Evolutionary conservation across 2,113 vertebrate genomes (phyloP), one percentile per base, ranked within the genome.

Genomic region (Arothron firmamentum): DNA sequence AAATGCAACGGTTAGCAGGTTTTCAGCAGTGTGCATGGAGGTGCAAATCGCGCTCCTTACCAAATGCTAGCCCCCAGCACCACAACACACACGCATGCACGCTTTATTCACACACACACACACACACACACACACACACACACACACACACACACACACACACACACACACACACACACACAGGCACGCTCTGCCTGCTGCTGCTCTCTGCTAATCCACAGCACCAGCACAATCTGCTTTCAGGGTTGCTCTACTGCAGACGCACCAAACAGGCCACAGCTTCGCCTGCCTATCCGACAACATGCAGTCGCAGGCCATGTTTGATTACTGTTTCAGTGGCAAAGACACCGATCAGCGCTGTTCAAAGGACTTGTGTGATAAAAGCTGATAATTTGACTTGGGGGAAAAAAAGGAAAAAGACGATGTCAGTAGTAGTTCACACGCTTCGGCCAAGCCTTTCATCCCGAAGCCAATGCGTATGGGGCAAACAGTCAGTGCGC

Each of bases 1-100:
- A 87, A 89, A 86, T 86, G 88, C 85, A 85, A 76, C 68, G 77
- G 80, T 88, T 88, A 84, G 88, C 86, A 86, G 86, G 79, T 85
- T 88, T 86, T 86, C 85, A 81, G 79, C 83, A 70, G 80, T 52
- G 31, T 71, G 77, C 68, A 75, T 61, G 60, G 80, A 87, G 80
- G 84, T 82, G 85, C 47, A 67, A 87, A 87, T 87, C 80, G 84
- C 84, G 72, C 80, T 71, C 75, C 68, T 78, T 74, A 67, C 78
- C 79, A 81, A 76, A 79, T 67, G 65, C 73, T 87, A 56, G 80
- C 80, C 79, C 83, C 64, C 69, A 84, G 83, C 74, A 19, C 67
- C 65, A 74, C 34, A 38, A 79, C 73, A 75, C 72, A 78, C 75
- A 66, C 31, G 59, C 70, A 72, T 65, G 73, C 59, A 80, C 67